These are phyloP conservation scores for Drosophila rubida DNA, from an alignment of 2,888 invertebrate species.

Conservation along the genomic window DNA sequence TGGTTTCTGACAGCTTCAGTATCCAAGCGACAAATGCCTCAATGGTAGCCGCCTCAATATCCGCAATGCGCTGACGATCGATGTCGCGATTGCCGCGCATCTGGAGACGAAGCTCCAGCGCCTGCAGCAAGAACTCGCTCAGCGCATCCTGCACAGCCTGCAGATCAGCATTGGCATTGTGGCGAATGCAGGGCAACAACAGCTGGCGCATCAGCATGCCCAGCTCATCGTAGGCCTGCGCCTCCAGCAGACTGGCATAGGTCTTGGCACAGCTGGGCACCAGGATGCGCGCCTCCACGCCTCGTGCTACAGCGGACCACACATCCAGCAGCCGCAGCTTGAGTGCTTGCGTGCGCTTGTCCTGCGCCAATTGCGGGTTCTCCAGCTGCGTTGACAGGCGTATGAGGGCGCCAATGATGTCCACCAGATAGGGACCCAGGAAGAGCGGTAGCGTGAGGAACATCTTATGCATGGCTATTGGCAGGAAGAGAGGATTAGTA, in stretches of 20 bases:
- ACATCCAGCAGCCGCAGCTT: constrained; percentile 87
- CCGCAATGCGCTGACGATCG: constrained; percentile 85
- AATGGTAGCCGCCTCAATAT: constrained; percentile 90
- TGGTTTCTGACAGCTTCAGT: constrained; percentile 94
- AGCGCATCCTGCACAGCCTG: constrained; percentile 89
- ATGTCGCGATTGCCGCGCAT: constrained; percentile 80
- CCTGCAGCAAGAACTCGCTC: constrained; percentile 90
- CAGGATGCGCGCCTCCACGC: constrained; percentile 90
- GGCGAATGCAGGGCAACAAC: constrained; percentile 89
- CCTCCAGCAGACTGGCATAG: constrained; percentile 87
- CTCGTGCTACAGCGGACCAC: constrained; percentile 88
- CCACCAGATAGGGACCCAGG: constrained; percentile 93
- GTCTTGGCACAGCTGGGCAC: constrained; percentile 90
- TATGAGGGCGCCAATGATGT: constrained; percentile 88
- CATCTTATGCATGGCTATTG: constrained; percentile 90
- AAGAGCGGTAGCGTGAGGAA: constrained; percentile 93
- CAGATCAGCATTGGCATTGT: constrained; percentile 88
- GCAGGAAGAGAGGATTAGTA: neutral
- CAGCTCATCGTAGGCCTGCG: constrained; percentile 87
- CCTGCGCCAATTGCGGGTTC: constrained; percentile 61
- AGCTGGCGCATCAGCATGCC: constrained; percentile 90
- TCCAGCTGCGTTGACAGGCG: constrained; percentile 85
- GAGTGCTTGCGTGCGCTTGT: constrained; percentile 86
- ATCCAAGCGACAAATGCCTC: constrained; percentile 92
- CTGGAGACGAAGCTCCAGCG: constrained; percentile 89